Base-by-base conservation (phyloP, 2,113 vertebrate genomes). In the Lonchura striata region DNA sequence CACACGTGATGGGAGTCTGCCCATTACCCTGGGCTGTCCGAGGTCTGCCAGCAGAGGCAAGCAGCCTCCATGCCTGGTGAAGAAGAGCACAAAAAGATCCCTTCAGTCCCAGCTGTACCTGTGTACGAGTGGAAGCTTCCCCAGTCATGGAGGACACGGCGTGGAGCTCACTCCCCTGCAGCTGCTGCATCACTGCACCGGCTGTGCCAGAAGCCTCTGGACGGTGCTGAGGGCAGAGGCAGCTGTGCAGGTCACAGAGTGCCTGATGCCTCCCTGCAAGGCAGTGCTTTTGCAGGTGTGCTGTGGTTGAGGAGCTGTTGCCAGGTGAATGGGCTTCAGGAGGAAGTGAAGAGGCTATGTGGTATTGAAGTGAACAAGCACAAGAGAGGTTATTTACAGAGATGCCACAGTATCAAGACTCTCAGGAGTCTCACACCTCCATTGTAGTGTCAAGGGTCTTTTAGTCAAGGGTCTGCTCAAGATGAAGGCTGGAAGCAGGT, bases 1-100 rank as follows among this genome's bases (percentile, higher is more conserved):
- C 37, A 15, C 19, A 49, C 56, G 23, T 47, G 61, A 49, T 1
- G 0, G 3, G 8, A 54, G 23, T 4, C 52, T 68, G 52, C 24
- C 56, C 10, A 5, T 33, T 33, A 22, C n/a, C 56, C 52, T 21
- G 21, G 15, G 59, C 72, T 81, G 42, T 33, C n/a, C 10, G 2
- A 76, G 47, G 19, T 14, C 70, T 64, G 44, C 15, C 44, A 60
- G 6, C 2, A 28, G 19, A 59, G 35, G 35, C 35, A 49, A n/a
- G 49, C 13, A 28, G 11, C 18, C 24, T 41, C 65, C n/a, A 15
- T 23, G 47, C 39, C 46, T 50, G 53, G 15, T 23, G 54, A 35
- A 42, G 54, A 49, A 60, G n/a, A 47, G 52, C 19, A 60, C 7
- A 6, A 14, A 50, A 50, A 52, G 30, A 50, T 35, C 54, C 31